These are phyloP conservation scores for Catharus ustulatus DNA, from an alignment of 2,797 vertebrate species.

Conservation along the genomic window DNA sequence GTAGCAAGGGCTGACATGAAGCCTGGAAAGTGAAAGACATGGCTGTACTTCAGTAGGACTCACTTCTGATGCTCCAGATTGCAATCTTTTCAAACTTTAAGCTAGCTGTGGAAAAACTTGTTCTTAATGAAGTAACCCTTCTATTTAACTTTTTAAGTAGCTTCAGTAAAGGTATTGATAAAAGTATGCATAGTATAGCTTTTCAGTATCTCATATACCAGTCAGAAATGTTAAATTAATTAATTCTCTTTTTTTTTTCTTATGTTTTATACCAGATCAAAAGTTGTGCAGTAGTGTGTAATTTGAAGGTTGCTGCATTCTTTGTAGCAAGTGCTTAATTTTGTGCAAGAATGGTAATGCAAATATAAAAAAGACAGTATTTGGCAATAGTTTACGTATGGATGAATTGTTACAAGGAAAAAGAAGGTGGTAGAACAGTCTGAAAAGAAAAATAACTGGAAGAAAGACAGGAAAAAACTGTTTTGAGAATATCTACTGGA, in stretches of 20 bases:
- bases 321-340: background rate
- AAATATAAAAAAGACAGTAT: background rate
- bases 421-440: background rate
- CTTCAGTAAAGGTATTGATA: background rate
- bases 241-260: background rate
- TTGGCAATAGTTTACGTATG: background rate
- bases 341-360: background rate
- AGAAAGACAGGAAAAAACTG: background rate
- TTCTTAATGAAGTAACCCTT: background rate
- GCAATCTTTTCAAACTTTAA: background rate
- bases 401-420: background rate
- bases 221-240: background rate
- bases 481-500: background rate
- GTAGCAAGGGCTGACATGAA: background rate
- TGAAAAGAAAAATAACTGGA: background rate
- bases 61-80: background rate
- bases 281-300: background rate
- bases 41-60: background rate
- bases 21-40: background rate
- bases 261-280: background rate
- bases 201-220: background rate
- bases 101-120: background rate
- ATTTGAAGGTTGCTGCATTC: background rate
- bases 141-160: background rate
- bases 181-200: background rate